Conservation (phyloP, 2,888 invertebrate genomes). For the Eupeodes luniger region DNA sequence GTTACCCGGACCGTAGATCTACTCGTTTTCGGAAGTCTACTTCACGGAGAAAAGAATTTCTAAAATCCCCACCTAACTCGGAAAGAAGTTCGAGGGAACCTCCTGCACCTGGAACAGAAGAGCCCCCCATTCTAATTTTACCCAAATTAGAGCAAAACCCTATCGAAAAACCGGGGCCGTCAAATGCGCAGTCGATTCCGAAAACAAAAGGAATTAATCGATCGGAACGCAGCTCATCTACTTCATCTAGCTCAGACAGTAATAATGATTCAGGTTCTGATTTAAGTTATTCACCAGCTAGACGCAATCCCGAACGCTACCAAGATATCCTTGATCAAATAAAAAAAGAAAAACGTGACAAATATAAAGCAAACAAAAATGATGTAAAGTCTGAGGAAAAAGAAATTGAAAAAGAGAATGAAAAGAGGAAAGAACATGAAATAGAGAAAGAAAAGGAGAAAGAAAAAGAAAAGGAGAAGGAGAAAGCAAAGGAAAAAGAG, state of each 20-base stretch:
- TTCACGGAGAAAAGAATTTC: slow-evolving; percentile 72
- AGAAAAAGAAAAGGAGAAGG: slow-evolving; percentile 63
- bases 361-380: slow-evolving; percentile 82
- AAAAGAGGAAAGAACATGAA: slow-evolving; percentile 52
- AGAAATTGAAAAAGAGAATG: slow-evolving; percentile 79
- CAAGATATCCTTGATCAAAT: slow-evolving; percentile 87
- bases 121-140: slow-evolving; percentile 20
- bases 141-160: slow-evolving; percentile 31
- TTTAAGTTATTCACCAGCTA: slow-evolving; percentile 89
- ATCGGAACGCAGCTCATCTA: slow-evolving; percentile 77
- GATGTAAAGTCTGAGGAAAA: slow-evolving; percentile 28
- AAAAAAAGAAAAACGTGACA: slow-evolving; percentile 85
- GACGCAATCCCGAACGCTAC: slow-evolving; percentile 89
- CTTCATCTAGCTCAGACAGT: slow-evolving; percentile 79
- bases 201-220: slow-evolving; percentile 60
- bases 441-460: slow-evolving; percentile 53
- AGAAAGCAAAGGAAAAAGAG: slow-evolving; percentile 52
- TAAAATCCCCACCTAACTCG: slow-evolving; percentile 71
- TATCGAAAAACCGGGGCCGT: not conserved
- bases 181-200: slow-evolving; percentile 48
- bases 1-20: slow-evolving; percentile 29
- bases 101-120: slow-evolving; percentile 55
- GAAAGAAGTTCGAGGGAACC: slow-evolving; percentile 38
- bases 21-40: slow-evolving; percentile 63
- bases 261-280: slow-evolving; percentile 80